Evolutionary conservation across 2,888 invertebrate species (phyloP).

Genomic region (Liodrosophila aerea): DNA sequence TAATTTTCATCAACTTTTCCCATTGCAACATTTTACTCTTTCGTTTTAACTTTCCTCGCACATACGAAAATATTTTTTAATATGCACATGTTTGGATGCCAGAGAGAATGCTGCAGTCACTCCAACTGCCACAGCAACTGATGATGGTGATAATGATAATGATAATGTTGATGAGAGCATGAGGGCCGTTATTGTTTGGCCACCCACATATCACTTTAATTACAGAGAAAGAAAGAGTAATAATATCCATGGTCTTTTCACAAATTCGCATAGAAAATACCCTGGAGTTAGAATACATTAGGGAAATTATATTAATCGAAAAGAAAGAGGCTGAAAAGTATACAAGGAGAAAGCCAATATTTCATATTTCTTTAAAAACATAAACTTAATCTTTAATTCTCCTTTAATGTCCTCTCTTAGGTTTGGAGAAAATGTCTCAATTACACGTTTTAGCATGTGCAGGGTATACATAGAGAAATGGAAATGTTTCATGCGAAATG

Average conservation of each 20-base stretch:
- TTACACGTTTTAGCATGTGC: too few species aligned
- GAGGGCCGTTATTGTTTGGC: conserved; percentile 32
- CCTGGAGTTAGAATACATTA: background rate
- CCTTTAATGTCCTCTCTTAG: too few species aligned
- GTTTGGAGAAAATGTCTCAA: too few species aligned
- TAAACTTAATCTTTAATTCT: too few species aligned
- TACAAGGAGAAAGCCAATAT: too few species aligned
- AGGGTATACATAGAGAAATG: background rate
- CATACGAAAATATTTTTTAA: conserved; percentile 67
- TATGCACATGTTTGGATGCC: conserved; percentile 59
- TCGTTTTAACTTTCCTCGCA: conserved; percentile 48
- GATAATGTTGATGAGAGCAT: conserved; percentile 43
- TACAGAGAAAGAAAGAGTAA: conserved; percentile 39
- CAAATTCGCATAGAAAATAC: conserved; percentile 2
- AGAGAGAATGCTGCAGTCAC: conserved; percentile 14
- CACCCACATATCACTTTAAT: conserved; percentile 70
- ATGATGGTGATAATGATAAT: conserved; percentile 31
- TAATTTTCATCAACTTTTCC: too few species aligned
- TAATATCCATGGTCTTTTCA: background rate
- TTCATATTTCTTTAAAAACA: too few species aligned
- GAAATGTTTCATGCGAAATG: background rate
- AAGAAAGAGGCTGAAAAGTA: too few species aligned
- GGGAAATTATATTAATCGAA: background rate
- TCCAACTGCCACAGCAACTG: conserved; percentile 6
- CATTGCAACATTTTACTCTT: conserved; percentile 1